A percentile compares a stretch with the other conserved stretches of the same genome.
phyloP scores from a whole-genome alignment of 2,113 vertebrate genomes.

The Pollimyrus isidori region DNA sequence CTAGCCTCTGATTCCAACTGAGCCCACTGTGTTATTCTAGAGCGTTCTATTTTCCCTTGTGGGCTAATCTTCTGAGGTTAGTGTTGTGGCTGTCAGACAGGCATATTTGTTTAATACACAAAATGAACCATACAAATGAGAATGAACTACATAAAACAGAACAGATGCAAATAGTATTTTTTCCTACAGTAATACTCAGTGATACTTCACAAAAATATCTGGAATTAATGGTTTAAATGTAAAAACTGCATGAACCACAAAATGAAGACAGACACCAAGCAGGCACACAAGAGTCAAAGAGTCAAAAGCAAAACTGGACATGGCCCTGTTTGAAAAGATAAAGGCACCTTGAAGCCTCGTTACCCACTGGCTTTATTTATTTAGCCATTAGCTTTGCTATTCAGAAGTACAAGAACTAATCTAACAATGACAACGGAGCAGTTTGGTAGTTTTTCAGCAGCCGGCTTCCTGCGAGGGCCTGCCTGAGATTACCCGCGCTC shows the following conservation, averaged over 20 bases:
- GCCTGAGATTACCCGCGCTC: background rate
- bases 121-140: background rate
- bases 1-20: background rate
- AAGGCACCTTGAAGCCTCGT: background rate
- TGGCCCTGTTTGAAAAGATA: background rate
- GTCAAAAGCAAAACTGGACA: background rate
- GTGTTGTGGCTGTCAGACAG: background rate
- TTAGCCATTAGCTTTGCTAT: background rate
- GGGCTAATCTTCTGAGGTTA: background rate
- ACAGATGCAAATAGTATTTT: background rate
- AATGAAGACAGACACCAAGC: background rate
- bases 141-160: background rate
- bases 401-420: background rate
- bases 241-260: background rate
- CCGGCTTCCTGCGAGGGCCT: background rate
- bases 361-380: background rate
- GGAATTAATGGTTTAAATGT: background rate
- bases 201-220: background rate
- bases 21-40: background rate
- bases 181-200: background rate
- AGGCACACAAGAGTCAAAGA: background rate
- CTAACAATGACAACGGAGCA: background rate
- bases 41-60: background rate
- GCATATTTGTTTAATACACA: background rate
- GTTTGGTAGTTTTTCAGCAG: background rate